Percentiles rank a stretch among this genome's conserved stretches.
phyloP scores from a whole-genome alignment of 2,113 vertebrate genomes.

The Salvelinus alpinus region DNA sequence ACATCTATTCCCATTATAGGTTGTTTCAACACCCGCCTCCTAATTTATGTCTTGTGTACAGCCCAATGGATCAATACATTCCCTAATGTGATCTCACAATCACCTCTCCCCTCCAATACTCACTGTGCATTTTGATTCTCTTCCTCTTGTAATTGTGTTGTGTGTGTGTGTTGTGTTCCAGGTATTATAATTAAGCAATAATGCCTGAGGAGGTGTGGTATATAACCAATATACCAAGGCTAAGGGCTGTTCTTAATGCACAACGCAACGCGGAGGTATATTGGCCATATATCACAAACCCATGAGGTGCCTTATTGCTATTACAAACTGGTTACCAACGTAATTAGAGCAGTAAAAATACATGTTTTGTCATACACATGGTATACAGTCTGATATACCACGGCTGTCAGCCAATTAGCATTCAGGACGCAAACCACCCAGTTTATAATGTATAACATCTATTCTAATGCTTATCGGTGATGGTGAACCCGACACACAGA shows the following conservation, averaged over 20 bases:
- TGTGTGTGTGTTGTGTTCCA: slow-evolving; percentile 4
- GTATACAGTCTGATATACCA: too few species aligned
- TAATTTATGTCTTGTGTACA: not conserved
- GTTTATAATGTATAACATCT: slow-evolving; percentile 20
- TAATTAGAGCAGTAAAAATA: too few species aligned
- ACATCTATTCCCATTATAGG: not conserved
- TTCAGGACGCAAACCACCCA: too few species aligned
- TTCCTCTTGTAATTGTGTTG: slow-evolving; percentile 22
- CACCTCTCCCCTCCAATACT: not conserved
- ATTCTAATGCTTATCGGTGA: slow-evolving; percentile 23
- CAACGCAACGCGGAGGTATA: too few species aligned
- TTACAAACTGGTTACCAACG: too few species aligned
- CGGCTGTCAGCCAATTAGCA: too few species aligned
- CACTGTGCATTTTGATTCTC: slow-evolving; percentile 1
- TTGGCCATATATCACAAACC: too few species aligned
- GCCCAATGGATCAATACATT: not conserved
- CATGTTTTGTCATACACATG: too few species aligned
- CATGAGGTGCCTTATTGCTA: too few species aligned
- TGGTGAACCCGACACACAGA: slow-evolving; percentile 39
- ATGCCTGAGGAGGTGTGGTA: too few species aligned
- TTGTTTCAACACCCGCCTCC: not conserved
- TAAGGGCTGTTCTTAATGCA: too few species aligned
- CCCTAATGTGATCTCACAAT: not conserved
- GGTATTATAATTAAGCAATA: not conserved
- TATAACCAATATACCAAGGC: too few species aligned